phyloP scores from a whole-genome alignment of 2,888 invertebrate species.

The Eupithecia abbreviata region DNA sequence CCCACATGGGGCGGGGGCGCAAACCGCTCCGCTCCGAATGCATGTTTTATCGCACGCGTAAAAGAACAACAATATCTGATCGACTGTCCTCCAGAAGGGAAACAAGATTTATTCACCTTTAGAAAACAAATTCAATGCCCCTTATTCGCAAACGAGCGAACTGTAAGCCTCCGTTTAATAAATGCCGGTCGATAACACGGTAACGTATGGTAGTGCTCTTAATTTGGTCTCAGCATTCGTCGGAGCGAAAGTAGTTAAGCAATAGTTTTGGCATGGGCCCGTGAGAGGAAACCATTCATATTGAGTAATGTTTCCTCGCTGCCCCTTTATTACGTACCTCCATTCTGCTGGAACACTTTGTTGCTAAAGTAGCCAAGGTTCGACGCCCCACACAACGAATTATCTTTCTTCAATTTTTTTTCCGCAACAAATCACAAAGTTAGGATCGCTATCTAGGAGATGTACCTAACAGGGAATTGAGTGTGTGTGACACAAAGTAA shows the following conservation, averaged over 20 bases:
- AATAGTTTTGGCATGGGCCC: slow-evolving; percentile 67
- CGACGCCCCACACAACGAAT: slow-evolving; percentile 57
- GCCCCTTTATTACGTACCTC: slow-evolving; percentile 65
- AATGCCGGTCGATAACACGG: slow-evolving; percentile 42
- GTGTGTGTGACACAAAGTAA: slow-evolving; percentile 37
- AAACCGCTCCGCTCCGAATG: slow-evolving; percentile 60
- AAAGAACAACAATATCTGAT: slow-evolving; percentile 40
- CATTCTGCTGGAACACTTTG: slow-evolving; percentile 62
- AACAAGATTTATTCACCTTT: slow-evolving; percentile 35
- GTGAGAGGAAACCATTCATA: slow-evolving; percentile 73
- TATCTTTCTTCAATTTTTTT: slow-evolving; percentile 49
- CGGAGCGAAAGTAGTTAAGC: slow-evolving; percentile 62
- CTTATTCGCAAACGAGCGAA: slow-evolving; percentile 28
- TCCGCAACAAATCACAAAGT: slow-evolving; percentile 28
- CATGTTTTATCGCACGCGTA: slow-evolving; percentile 45
- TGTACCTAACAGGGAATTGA: slow-evolving; percentile 29
- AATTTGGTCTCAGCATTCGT: slow-evolving; percentile 59
- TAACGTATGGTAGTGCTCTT: slow-evolving; percentile 51
- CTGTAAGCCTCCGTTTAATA: slow-evolving; percentile 26
- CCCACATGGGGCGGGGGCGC: slow-evolving; percentile 43
- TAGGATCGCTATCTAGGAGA: slow-evolving; percentile 15
- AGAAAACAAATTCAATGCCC: slow-evolving; percentile 22
- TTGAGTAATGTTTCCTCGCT: slow-evolving; percentile 73
- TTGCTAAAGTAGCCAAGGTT: slow-evolving; percentile 59
- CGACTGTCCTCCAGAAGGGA: slow-evolving; percentile 37